phyloP scores from a whole-genome alignment of 2,797 vertebrate species.

The Mallotus villosus region DNA sequence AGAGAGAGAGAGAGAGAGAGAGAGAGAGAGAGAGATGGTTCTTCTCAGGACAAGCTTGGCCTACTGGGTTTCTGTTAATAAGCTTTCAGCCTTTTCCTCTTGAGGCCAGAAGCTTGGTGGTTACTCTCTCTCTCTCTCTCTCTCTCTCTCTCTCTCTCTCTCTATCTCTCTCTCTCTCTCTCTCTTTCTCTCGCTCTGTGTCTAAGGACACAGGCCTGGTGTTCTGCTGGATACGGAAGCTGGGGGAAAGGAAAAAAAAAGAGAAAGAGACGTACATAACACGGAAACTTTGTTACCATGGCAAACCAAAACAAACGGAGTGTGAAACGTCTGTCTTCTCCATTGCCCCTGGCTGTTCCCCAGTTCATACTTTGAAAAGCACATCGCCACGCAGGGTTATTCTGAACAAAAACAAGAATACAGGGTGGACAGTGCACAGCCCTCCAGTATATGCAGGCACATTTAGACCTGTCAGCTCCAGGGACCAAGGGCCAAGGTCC shows the following conservation, averaged over 20 bases:
- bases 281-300: slow-evolving; percentile 69
- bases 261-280: slow-evolving; percentile 48
- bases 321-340: slow-evolving; percentile 45
- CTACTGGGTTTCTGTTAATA: too few species aligned
- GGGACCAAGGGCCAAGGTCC: slow-evolving; percentile 3
- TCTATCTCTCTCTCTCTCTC: neutral
- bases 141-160: neutral
- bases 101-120: too few species aligned
- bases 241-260: slow-evolving; percentile 39
- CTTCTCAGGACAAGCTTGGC: too few species aligned
- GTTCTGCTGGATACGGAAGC: slow-evolving; percentile 27
- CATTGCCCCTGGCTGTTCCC: slow-evolving; percentile 46
- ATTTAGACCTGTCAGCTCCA: too few species aligned
- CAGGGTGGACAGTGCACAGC: slow-evolving; percentile 23
- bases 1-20: too few species aligned
- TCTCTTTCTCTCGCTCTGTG: neutral
- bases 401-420: slow-evolving; percentile 23
- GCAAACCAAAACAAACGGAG: slow-evolving; percentile 67
- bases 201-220: slow-evolving; percentile 11
- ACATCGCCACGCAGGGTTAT: slow-evolving; percentile 37
- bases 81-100: too few species aligned
- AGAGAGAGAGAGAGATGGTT: too few species aligned
- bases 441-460: neutral
- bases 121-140: neutral
- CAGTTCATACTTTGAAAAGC: slow-evolving; percentile 21